Evolutionary conservation across 2,113 vertebrate species (phyloP), one percentile per base, ranked within the genome.

Genomic region (Zonotrichia leucophrys): DNA sequence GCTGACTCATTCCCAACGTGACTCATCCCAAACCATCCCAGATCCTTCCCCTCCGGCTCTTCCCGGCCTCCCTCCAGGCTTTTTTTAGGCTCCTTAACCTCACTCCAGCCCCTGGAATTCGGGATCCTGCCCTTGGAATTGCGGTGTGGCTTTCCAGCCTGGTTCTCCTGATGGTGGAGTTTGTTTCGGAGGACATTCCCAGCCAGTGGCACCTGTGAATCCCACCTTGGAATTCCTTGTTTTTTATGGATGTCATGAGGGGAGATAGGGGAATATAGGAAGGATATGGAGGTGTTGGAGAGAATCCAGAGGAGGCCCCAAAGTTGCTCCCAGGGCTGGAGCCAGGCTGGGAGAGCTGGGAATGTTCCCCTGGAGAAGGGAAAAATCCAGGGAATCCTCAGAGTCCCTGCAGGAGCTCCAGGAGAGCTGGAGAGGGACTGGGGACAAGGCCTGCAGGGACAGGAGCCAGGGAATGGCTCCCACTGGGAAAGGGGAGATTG

Each of bases 71-170:
- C 7, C 12, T 79, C 63, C 63, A 5, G 27, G 33, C 10, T 23
- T 35, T 79, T 63, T 66, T 66, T 18, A 4, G 20, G 20, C 15
- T 67, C 7, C 5, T 15, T 23, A 37, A 15, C 39, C 33, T 66
- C 76, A 6, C 33, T 31, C 49, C 15, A 12, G 12, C 33, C 50
- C 62, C 33, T 20, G 50, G 50, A 5, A 8, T 80, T 80, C 21
- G 41, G 33, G 62, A 46, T 67, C 3, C 2, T 21, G 33, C 10
- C 62, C 39, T 46, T 44, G 41, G 50, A 67, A 67, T 67, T 10
- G 12, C 1, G 1, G 21, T 0, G 1, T 0, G 1, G 17, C 30
- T 80, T 56, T 56, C 77, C 39, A 67, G 27, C 33, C 21, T 2
- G 62, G 33, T 10, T 53, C 15, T 44, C 76, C 76, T 17, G 24